Base-by-base conservation (phyloP, 2,888 invertebrate species). In the Chymomyza caudatula region DNA sequence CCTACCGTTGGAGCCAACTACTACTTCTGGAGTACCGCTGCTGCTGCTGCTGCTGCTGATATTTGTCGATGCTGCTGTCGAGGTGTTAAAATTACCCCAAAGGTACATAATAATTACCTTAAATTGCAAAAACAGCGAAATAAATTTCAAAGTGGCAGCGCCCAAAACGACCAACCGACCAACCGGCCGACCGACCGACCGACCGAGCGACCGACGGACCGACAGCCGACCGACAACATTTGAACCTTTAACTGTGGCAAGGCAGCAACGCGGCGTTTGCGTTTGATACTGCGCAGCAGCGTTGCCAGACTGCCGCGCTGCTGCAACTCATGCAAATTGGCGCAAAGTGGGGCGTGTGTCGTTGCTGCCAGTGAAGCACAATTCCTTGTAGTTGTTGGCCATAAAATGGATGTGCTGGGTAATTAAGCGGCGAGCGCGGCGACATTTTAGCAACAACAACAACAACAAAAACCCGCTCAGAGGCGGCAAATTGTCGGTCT, bases 51-150 rank as follows among this genome's bases (percentile, higher is more conserved):
- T 4, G 67, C 72, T 78, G 81, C 85, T 87, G 85, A 85, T 88
- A 88, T 88, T 88, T 88, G 87, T 77, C 85, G 88, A 86, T 86
- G 89, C 86, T 86, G 89, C 86, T 87, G 87, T 88, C 85, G 90
- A 89, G 89, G 89, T 89, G 89, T 90, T 89, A 89, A 89, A 89
- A 89, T 89, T 89, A 90, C 90, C 89, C 89, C 88, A 86, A 85
- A 88, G 88, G 87, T 87, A 87, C 90, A 90, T 90, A 89, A 89
- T 89, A 89, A 89, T 89, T 89, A 89, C 88, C 88, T 86, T 88
- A 89, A 88, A 88, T 88, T 89, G 88, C 88, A 83, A 86, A 88
- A 88, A 88, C 87, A 87, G 83, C 82, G 85, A 88, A 88, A 87
- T 88, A 87, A 87, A 88, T 88, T 88, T 86, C 67, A 79, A 79